Conservation (phyloP, 2,797 vertebrate genomes). For the Eospalax fontanierii region DNA sequence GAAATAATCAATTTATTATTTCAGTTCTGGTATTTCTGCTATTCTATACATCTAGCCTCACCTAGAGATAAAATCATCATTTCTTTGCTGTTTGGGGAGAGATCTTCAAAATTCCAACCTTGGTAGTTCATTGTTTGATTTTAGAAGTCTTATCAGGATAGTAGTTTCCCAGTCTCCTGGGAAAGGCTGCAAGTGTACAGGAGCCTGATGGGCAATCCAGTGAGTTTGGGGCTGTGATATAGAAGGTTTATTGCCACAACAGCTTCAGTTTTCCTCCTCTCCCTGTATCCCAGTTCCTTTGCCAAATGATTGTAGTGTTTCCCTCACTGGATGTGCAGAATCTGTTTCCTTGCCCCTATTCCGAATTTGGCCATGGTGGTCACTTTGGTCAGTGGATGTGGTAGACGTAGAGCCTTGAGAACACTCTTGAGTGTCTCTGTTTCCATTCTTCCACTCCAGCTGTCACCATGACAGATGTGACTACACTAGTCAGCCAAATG, state of each 20-base stretch:
- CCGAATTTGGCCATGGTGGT: background rate
- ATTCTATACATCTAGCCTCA: background rate
- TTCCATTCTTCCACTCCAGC: background rate
- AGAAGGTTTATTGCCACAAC: background rate
- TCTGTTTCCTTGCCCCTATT: constrained; percentile 11
- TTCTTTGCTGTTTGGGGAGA: constrained; percentile 6
- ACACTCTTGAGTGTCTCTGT: background rate
- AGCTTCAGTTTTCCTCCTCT: background rate
- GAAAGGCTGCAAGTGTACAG: background rate
- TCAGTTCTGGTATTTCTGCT: background rate
- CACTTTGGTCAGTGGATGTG: background rate
- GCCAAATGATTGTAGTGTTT: background rate
- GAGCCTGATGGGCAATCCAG: background rate
- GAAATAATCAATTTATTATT: background rate
- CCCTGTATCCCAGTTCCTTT: background rate
- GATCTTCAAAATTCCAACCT: background rate
- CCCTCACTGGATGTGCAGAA: background rate
- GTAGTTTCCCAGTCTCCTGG: background rate
- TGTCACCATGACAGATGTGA: background rate
- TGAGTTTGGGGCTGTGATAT: background rate
- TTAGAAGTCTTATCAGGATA: constrained; percentile 37
- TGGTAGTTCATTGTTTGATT: constrained; percentile 28
- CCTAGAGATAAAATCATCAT: background rate
- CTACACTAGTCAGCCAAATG: background rate
- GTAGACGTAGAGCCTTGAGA: background rate